Evolutionary conservation across 2,797 vertebrate species (phyloP).

Genomic region (Lagocephalus sceleratus): DNA sequence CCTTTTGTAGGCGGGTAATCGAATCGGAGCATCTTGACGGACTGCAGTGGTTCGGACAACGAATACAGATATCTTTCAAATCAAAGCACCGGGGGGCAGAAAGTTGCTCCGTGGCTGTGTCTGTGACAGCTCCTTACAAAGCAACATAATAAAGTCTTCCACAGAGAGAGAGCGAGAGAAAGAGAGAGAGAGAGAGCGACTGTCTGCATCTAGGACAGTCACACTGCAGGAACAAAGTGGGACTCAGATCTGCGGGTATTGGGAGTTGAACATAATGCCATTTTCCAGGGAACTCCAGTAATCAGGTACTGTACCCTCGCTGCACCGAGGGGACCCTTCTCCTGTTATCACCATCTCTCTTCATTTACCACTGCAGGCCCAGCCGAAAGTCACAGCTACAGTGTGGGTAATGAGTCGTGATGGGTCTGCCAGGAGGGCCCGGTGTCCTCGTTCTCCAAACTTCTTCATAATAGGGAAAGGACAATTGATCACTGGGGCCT

Average conservation of each 20-base stretch:
- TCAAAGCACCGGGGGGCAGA: constrained; percentile 35
- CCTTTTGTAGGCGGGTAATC: constrained; percentile 27
- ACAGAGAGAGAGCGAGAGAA: constrained; percentile 25
- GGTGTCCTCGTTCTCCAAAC: constrained; percentile 33
- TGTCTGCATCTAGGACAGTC: constrained; percentile 64
- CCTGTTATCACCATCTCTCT: constrained; percentile 59
- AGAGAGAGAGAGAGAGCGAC: constrained; percentile 2
- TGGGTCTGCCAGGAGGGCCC: constrained; percentile 30
- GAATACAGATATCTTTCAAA: constrained; percentile 32
- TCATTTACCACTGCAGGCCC: constrained; percentile 62
- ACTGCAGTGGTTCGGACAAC: constrained; percentile 18
- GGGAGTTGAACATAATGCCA: constrained; percentile 42
- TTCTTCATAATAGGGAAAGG: constrained; percentile 54
- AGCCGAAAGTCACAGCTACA: constrained; percentile 50
- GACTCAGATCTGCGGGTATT: constrained; percentile 39
- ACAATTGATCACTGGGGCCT: constrained; percentile 39
- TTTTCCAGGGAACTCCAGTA: constrained; percentile 59
- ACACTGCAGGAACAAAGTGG: constrained; percentile 30
- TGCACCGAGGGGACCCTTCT: constrained; percentile 63
- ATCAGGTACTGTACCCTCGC: constrained; percentile 64
- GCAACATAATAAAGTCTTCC: constrained; percentile 40
- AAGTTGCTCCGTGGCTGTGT: constrained; percentile 2
- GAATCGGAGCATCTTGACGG: constrained; percentile 35
- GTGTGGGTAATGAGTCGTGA: constrained; percentile 51
- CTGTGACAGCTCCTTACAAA: constrained; percentile 31